These are phyloP conservation scores for Chionoecetes opilio DNA, from an alignment of 1,140 invertebrate species.

Conservation along the genomic window DNA sequence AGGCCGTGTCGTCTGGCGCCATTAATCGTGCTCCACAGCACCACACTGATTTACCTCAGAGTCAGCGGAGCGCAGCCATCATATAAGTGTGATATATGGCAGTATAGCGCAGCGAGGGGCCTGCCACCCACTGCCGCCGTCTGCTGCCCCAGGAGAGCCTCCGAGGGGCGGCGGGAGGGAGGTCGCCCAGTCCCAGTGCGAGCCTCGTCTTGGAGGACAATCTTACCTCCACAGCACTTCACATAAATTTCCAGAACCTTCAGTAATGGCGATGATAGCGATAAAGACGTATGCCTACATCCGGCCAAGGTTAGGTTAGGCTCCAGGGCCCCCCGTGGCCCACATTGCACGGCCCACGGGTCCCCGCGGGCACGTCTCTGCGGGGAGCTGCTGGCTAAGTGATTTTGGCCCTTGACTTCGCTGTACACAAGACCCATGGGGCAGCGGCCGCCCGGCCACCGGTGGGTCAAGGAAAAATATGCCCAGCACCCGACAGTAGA, in stretches of 20 bases:
- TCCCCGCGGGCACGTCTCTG: slow-evolving; percentile 47
- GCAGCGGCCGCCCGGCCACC: not conserved
- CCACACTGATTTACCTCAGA: slow-evolving; percentile 30
- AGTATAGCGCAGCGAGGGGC: slow-evolving; percentile 41
- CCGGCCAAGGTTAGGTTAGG: slow-evolving; percentile 18
- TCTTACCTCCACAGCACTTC: slow-evolving; percentile 19
- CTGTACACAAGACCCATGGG: not conserved
- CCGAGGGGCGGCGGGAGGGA: not conserved
- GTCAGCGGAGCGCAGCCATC: slow-evolving; percentile 27
- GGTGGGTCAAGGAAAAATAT: not conserved
- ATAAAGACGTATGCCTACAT: slow-evolving; percentile 67
- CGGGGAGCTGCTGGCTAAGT: slow-evolving; percentile 30
- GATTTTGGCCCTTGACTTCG: not conserved
- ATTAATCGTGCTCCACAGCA: slow-evolving; percentile 5
- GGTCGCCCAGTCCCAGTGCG: not conserved
- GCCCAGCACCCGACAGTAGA: not conserved
- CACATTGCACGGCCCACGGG: slow-evolving; percentile 66
- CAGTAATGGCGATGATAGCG: not conserved
- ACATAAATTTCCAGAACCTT: slow-evolving; percentile 29
- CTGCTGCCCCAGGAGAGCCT: not conserved
- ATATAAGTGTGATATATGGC: slow-evolving; percentile 69
- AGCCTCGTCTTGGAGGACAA: slow-evolving; percentile 5
- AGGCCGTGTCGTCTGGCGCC: not conserved
- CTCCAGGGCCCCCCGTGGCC: slow-evolving; percentile 42
- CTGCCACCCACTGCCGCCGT: slow-evolving; percentile 52